Base-by-base conservation (phyloP, 2,113 vertebrate species). In the Megaleporinus macrocephalus region DNA sequence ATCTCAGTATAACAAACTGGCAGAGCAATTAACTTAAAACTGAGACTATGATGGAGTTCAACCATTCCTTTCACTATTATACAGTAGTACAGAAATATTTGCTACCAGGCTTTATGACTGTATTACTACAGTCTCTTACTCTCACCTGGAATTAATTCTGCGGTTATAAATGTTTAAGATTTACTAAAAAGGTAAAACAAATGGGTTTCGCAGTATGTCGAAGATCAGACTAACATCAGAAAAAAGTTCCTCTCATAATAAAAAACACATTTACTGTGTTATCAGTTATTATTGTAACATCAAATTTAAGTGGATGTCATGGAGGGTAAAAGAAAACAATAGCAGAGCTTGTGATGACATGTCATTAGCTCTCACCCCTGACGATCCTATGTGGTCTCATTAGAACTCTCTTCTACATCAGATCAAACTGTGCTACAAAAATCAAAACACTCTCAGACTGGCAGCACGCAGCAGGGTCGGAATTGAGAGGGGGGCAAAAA, bases 381-480 rank as follows among this genome's bases (percentile, higher is more conserved):
- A 49, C 29, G 15, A 26, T 53, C 22, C 7, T 41, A 12, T 62
- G 66, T 15, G 27, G n/a, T 22, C 49, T 29, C 5, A 24, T 18
- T 15, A 61, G 62, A 79, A 79, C 33, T 27, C 24, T 47, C 30
- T n/a, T 26, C 16, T 15, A 68, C 59, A 51, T 70, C 65, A 49
- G 33, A 76, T 51, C 15, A 22, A 70, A 33, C 73, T 0, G 49
- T 47, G 18, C 5, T 44, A 47, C 74, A 71, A 72, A 81, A 81
- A 78, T 36, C 27, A 62, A 76, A 53, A 24, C 29, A 20, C 66
- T 66, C 13, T 11, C 26, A 73, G n/a, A 22, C n/a, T 22, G 44
- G 72, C 29, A 68, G 49, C n/a, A 44, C 47, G 41, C 69, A 73
- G 79, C 79, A 66, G 74, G 79, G 27, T 41, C 70, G n/a, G 14